phyloP scores from a whole-genome alignment of 2,113 vertebrate genomes.

The Apodemus sylvaticus region DNA sequence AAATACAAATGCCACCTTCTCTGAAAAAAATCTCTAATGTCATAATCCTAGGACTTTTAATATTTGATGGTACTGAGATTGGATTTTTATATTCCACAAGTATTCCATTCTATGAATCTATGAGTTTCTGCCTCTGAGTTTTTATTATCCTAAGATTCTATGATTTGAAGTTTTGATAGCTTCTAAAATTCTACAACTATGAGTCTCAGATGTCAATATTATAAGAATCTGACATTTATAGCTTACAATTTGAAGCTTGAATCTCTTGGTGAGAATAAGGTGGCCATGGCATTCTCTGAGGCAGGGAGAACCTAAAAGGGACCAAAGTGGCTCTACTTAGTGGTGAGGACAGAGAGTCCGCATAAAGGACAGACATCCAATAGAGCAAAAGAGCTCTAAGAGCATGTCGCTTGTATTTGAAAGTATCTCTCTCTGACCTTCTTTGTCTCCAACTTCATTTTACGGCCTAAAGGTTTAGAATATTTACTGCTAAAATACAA shows the following conservation, averaged over 20 bases:
- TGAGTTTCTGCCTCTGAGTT: conserved; percentile 12
- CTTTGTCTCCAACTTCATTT: neutral
- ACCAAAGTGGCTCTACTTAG: neutral
- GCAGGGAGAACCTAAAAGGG: neutral
- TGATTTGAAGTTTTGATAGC: conserved; percentile 19
- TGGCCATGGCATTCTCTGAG: neutral
- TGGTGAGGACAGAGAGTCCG: fast-evolving
- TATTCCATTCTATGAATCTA: neutral
- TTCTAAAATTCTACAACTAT: conserved; percentile 39
- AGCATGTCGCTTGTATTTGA: neutral
- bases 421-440: too few relatives aligned
- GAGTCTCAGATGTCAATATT: neutral
- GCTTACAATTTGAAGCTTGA: neutral
- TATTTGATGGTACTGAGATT: conserved; percentile 12
- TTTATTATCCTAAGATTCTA: conserved; percentile 41
- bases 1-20: neutral
- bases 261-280: neutral
- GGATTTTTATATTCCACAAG: conserved; percentile 23
- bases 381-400: neutral
- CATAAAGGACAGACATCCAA: neutral
- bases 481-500: neutral
- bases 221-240: neutral
- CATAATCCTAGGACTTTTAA: conserved; percentile 44
- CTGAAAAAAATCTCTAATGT: neutral
- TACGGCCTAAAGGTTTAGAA: neutral